Percentiles rank a stretch among this genome's conserved stretches.
phyloP scores from a whole-genome alignment of 30 jellyfish, hydroid and myxozoan genomes.

The Chironex yamaguchii region DNA sequence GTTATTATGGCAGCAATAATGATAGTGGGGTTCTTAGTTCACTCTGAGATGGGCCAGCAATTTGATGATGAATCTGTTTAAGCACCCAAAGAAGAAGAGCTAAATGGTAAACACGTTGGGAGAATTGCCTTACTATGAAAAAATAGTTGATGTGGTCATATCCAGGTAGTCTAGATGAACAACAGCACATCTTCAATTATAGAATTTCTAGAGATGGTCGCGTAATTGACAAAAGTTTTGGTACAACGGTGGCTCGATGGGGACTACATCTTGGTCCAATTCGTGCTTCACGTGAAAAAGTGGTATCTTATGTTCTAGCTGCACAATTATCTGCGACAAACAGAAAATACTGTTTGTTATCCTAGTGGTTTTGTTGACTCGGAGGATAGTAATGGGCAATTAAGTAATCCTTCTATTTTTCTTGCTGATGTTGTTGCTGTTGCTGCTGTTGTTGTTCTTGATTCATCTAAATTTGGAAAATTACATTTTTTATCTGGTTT shows the following conservation, averaged over 20 bases:
- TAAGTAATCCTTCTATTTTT: too few species aligned
- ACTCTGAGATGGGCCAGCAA: constrained; percentile 13
- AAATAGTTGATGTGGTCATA: constrained; percentile 69
- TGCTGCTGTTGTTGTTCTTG: too few species aligned
- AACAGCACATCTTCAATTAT: constrained; percentile 58
- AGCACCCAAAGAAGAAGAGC: not conserved
- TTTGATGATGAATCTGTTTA: constrained; percentile 11
- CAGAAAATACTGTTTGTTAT: constrained; percentile 59
- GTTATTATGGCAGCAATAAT: constrained; percentile 48
- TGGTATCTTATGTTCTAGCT: constrained; percentile 14
- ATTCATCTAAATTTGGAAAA: constrained; percentile 15
- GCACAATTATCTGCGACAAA: constrained; percentile 62
- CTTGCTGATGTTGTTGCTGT: too few species aligned
- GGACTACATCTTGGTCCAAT: constrained; percentile 29
- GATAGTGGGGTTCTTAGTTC: constrained; percentile 14
- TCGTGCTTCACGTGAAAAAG: constrained; percentile 29
- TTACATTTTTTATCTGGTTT: constrained; percentile 22
- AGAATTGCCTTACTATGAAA: not conserved
- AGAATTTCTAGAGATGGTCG: constrained; percentile 43
- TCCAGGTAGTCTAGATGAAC: constrained; percentile 54
- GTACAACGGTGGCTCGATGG: constrained; percentile 39
- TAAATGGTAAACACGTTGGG: not conserved
- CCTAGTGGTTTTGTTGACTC: constrained; percentile 73
- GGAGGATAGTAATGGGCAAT: constrained; percentile 64
- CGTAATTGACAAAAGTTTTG: constrained; percentile 46